phyloP scores from a whole-genome alignment of 2,113 vertebrate species.

The Cromileptes altivelis region DNA sequence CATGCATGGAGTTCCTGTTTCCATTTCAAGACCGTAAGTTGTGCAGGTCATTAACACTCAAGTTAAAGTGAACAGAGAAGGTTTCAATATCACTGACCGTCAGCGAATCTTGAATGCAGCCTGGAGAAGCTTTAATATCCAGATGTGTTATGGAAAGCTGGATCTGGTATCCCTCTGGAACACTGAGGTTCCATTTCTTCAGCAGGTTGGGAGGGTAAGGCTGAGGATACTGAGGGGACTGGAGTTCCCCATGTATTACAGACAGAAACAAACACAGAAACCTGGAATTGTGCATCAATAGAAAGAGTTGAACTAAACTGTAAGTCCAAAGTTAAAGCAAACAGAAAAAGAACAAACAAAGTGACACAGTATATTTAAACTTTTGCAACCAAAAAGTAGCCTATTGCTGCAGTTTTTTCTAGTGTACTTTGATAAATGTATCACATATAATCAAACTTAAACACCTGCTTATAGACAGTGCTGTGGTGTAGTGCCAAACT shows the following conservation, averaged over 20 bases:
- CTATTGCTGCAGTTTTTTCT: too few relatives aligned
- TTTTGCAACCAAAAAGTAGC: too few relatives aligned
- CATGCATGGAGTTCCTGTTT: background rate
- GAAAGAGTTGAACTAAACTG: background rate
- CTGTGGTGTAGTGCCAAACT: too few relatives aligned
- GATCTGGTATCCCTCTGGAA: slow-evolving; percentile 86
- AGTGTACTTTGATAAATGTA: too few relatives aligned
- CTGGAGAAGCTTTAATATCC: slow-evolving; percentile 88
- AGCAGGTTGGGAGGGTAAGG: slow-evolving; percentile 86
- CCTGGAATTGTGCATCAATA: slow-evolving; percentile 59
- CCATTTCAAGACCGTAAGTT: background rate
- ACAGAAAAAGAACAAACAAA: slow-evolving; percentile 12
- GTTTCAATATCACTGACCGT: slow-evolving; percentile 78
- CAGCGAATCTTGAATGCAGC: slow-evolving; percentile 89
- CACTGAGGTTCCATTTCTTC: slow-evolving; percentile 83
- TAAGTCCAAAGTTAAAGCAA: slow-evolving; percentile 60
- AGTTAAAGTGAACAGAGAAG: background rate
- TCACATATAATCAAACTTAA: too few relatives aligned
- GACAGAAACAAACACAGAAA: slow-evolving; percentile 60
- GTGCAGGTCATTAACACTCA: background rate
- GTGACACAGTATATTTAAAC: too few relatives aligned
- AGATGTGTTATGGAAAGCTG: slow-evolving; percentile 88
- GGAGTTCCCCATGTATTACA: slow-evolving; percentile 85
- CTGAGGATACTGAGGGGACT: slow-evolving; percentile 88
- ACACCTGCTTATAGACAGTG: too few relatives aligned